phyloP scores from a whole-genome alignment of 2,888 invertebrate species.

The Heliconius ethilla region DNA sequence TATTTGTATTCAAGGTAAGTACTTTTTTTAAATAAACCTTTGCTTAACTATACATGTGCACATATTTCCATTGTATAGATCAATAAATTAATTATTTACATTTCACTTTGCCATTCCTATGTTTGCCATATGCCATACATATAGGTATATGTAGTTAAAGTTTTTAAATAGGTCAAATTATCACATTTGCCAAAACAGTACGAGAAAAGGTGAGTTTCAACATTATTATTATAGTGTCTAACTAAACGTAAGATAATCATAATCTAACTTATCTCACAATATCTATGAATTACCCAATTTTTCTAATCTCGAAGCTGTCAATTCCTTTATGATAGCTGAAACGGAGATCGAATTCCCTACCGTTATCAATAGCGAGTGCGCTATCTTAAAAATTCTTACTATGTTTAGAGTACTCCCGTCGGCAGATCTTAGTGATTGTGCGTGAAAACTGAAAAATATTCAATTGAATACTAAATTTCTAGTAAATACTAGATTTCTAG shows the following conservation, averaged over 20 bases:
- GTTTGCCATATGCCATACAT: too few species aligned
- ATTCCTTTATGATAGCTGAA: constrained; percentile 58
- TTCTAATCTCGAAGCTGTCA: constrained; percentile 71
- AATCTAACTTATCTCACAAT: constrained; percentile 57
- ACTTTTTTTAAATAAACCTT: background rate
- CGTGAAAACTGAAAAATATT: constrained; percentile 30
- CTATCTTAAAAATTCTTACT: constrained; percentile 37
- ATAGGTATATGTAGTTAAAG: background rate
- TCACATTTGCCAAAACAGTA: background rate
- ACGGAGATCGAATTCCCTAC: constrained; percentile 59
- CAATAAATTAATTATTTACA: constrained; percentile 3
- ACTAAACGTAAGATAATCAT: constrained; percentile 56
- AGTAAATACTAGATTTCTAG: background rate
- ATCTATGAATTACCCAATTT: constrained; percentile 69
- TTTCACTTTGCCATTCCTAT: background rate
- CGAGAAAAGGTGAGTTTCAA: constrained; percentile 16
- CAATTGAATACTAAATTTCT: constrained; percentile 15
- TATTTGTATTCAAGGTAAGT: too few species aligned
- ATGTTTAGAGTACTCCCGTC: constrained; percentile 34
- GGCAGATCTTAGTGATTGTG: constrained; percentile 31
- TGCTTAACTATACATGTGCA: background rate
- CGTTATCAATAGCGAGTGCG: constrained; percentile 57
- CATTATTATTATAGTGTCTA: constrained; percentile 14
- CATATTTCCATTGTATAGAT: background rate
- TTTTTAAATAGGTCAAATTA: constrained; percentile 17